Evolutionary conservation across 1,140 invertebrate genomes (phyloP), one percentile per base, ranked within the genome.

Genomic region (Globodera ellingtonae): DNA sequence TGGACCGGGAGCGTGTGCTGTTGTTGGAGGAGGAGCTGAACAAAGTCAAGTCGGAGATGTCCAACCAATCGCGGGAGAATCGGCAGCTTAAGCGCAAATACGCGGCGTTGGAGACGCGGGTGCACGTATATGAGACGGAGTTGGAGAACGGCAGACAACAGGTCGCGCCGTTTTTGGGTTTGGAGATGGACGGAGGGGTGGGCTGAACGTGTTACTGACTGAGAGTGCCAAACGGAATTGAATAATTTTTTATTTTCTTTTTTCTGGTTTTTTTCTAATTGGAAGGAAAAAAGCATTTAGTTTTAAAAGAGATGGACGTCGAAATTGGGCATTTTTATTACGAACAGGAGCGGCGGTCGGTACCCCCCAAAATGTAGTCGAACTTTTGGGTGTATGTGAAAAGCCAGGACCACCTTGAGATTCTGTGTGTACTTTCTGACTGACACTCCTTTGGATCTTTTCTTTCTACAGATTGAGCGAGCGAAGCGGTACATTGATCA

Each of bases 1-100:
- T 77, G 21, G 75, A 77, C 8, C 69, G 47, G 35, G 47, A 13
- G 21, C 62, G 48, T 6, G 65, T 77, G 15, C 21, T n/a, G 24
- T 52, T 46, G 13, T n/a, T 69, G 24, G 75, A 77, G 69, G 75
- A 77, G 48, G 75, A 77, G 65, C 6, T 77, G 13, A 9, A 15
- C 48, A 47, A 62, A 6, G 8, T 77, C 21, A 77, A 77, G 10
- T 15, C 65, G 21, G 75, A 67, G 47, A 48, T 62, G 24, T 18
- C 69, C 13, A 8, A 44, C 7, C 52, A 77, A 10, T 13, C 62
- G 0, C 50, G 75, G 21, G 62, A 77, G 21, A 24, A 62, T 62
- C 56, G 52, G 18, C 75, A 77, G 21, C 62, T 77, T 15, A 47
- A 77, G 62, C 75, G 75, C 6, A 62, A 77, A 50, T 62, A 77